Evolutionary conservation across 2,797 vertebrate genomes (phyloP).

Genomic region (Pagetopsis macropterus): DNA sequence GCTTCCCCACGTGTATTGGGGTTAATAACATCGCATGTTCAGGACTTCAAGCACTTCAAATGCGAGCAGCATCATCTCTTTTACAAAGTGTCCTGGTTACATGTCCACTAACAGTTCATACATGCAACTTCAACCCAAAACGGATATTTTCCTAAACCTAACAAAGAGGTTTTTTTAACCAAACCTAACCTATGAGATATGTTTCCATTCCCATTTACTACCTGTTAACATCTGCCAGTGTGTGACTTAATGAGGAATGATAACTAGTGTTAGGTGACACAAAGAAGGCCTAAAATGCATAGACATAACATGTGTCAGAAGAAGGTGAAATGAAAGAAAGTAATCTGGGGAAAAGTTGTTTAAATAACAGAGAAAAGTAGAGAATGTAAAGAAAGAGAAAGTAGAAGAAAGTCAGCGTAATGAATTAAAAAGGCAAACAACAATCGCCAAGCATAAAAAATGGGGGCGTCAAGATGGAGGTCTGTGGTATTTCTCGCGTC

Average conservation of each 20-base stretch:
- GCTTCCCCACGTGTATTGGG: background rate
- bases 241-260: too few relatives aligned
- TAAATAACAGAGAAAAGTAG: conserved; percentile 1
- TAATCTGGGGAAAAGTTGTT: conserved; percentile 9
- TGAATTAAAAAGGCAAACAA: conserved; percentile 52
- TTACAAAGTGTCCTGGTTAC: background rate
- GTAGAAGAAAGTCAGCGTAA: conserved; percentile 61
- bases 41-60: background rate
- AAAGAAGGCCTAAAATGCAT: too few relatives aligned
- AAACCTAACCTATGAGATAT: too few relatives aligned
- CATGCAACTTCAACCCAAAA: too few relatives aligned
- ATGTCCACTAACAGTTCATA: too few relatives aligned
- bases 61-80: background rate
- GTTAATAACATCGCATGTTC: background rate
- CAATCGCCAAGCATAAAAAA: conserved; percentile 81
- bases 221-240: too few relatives aligned
- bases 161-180: too few relatives aligned
- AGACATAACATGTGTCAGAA: background rate
- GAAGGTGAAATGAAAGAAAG: background rate
- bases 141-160: too few relatives aligned
- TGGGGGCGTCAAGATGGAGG: conserved; percentile 70
- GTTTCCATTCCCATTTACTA: too few relatives aligned
- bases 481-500: conserved; percentile 83
- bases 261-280: too few relatives aligned
- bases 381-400: conserved; percentile 38